Base-by-base conservation (phyloP, 2,113 vertebrate genomes). In the Octodon degus region DNA sequence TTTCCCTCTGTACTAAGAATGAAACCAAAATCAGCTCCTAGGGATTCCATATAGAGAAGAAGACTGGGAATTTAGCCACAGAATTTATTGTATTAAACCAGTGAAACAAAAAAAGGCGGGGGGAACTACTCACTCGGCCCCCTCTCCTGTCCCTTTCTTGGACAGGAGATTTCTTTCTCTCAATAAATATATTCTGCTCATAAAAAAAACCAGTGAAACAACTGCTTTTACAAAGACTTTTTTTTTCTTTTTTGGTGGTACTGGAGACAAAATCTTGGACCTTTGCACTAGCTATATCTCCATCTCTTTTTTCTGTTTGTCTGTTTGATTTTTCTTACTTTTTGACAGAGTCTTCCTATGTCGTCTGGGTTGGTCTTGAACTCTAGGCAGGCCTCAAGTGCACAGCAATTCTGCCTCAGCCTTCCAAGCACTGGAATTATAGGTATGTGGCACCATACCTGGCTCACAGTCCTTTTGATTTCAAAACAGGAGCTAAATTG, bases 21-120 rank as follows among this genome's bases (percentile, higher is more conserved):
- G 37, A 65, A 95, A 93, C 34, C 43, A 60, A 96, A 97, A 88
- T 13, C 58, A 84, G 25, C 40, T 55, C 34, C 63, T 65, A 74
- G 12, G 81, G 19, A 25, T 90, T 91, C 70, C 50, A 32, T 60
- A 60, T 25, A 95, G 76, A 40, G 86, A 34, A 58, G 7, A 43
- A 25, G 27, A 86, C 58, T 91, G 40, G 87, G 67, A 77, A 58
- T 50, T 74, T 32, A 55, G 13, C 43, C 37, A 63, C 70, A 55
- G 32, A 79, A 58, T 81, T 95, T 63, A 67, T 85, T 65, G 7
- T 88, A 27, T 65, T 50, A 58, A 93, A 87, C n/a, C 22, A 65
- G 53, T 47, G 53, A 55, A 55, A 55, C 14, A 55, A 55, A 91
- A 76, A 11, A 40, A 5, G 43, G n/a, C n/a, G n/a, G 43, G 43